Conservation (phyloP, 2,888 invertebrate genomes). For the Arctia plantaginis region DNA sequence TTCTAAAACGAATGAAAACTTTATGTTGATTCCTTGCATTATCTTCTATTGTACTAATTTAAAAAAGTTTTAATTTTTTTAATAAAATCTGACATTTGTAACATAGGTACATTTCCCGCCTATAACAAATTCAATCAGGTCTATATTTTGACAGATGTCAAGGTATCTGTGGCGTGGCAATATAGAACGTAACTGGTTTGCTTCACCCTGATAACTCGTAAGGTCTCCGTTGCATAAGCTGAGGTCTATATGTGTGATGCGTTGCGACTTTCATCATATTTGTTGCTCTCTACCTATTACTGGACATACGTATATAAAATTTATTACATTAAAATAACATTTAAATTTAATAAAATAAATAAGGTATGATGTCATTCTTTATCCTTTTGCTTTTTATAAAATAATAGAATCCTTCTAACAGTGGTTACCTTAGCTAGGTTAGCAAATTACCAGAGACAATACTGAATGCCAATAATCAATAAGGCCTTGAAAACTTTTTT, state of each 20-base stretch:
- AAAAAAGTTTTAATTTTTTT: not conserved
- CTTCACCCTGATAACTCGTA: constrained; percentile 21
- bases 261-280: constrained; percentile 37
- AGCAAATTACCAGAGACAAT: not conserved
- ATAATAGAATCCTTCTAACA: not conserved
- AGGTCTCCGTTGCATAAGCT: constrained; percentile 41
- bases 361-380: not conserved
- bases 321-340: not conserved
- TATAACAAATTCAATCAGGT: constrained; percentile 1
- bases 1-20: not conserved
- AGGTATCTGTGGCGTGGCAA: constrained; percentile 28
- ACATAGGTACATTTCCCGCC: not conserved
- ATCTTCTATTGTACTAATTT: not conserved
- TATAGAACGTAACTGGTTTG: constrained; percentile 23
- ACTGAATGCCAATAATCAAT: too few species aligned
- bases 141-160: constrained; percentile 48
- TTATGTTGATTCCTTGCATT: not conserved
- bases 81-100: not conserved
- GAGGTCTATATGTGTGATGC: constrained; percentile 29
- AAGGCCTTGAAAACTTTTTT: not conserved
- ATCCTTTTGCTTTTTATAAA: too few species aligned
- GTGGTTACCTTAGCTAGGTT: not conserved
- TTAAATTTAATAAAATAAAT: not conserved
- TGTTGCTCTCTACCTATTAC: constrained; percentile 36
- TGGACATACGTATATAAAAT: constrained; percentile 7